These are phyloP conservation scores for Rhinogobius similis DNA, from an alignment of 2,113 vertebrate species.

Conservation along the genomic window DNA sequence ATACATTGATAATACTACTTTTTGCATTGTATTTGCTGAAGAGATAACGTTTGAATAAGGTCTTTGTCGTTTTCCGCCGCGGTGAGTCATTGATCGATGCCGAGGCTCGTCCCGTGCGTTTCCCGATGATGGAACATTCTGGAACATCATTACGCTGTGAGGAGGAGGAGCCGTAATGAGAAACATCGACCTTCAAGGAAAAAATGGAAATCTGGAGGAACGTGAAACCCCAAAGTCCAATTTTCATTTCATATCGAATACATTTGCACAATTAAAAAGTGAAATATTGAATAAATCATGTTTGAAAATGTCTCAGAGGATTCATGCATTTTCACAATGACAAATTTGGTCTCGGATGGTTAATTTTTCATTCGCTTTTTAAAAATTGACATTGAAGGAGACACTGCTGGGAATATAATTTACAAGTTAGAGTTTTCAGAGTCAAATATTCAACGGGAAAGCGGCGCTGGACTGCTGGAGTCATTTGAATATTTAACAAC, in stretches of 20 bases:
- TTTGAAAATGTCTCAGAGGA: background rate
- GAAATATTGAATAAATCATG: slow-evolving; percentile 4
- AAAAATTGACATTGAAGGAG: background rate
- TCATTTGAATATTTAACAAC: background rate
- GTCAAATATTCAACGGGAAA: background rate
- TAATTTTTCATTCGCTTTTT: background rate
- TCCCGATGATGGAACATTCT: background rate
- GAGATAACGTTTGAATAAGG: slow-evolving; percentile 4
- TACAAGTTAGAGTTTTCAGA: background rate
- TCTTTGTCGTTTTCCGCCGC: slow-evolving; percentile 14
- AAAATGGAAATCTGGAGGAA: slow-evolving; percentile 11
- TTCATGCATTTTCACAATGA: background rate
- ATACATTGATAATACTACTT: no score
- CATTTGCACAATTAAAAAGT: slow-evolving; percentile 3
- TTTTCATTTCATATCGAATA: slow-evolving; percentile 26
- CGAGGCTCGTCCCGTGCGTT: background rate
- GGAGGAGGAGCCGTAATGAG: background rate
- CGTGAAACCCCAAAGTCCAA: slow-evolving; percentile 1
- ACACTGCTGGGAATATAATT: background rate
- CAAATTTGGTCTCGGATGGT: background rate
- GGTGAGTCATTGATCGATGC: slow-evolving; percentile 20
- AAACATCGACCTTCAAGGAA: background rate
- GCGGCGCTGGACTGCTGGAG: background rate
- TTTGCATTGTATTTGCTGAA: no score
- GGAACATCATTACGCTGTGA: background rate